These are phyloP conservation scores for Balearica regulorum DNA, from an alignment of 2,797 vertebrate species.

Conservation along the genomic window DNA sequence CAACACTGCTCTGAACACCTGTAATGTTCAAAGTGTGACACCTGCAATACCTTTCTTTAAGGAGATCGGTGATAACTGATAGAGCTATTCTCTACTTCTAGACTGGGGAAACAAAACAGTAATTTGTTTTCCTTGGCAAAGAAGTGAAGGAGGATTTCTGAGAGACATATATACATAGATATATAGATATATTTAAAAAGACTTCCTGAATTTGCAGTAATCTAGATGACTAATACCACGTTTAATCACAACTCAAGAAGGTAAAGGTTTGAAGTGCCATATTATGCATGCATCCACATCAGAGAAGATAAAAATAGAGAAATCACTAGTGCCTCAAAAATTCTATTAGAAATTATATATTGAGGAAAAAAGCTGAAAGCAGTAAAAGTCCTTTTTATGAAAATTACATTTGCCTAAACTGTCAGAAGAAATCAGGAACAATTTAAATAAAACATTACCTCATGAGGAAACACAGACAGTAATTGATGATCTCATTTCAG, in stretches of 20 bases:
- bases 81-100: background rate
- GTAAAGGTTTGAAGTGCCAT: background rate
- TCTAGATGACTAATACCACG: background rate
- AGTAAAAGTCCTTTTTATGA: constrained; percentile 10
- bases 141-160: background rate
- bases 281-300: background rate
- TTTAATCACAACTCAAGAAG: background rate
- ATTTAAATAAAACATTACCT: constrained; percentile 54
- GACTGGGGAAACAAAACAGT: background rate
- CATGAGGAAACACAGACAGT: constrained; percentile 21
- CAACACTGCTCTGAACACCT: accelerated
- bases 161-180: background rate
- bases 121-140: background rate
- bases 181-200: background rate
- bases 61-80: background rate
- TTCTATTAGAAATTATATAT: background rate
- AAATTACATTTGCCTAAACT: constrained; percentile 40
- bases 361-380: constrained; percentile 1
- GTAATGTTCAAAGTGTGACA: background rate
- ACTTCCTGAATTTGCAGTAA: background rate
- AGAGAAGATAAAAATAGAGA: background rate
- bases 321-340: background rate
- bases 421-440: constrained; percentile 35
- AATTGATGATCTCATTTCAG: constrained; percentile 51
- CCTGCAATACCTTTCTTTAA: background rate